Evolutionary conservation across 2,888 invertebrate genomes (phyloP), one percentile per base, ranked within the genome.

Genomic region (Cotesia congregata): DNA sequence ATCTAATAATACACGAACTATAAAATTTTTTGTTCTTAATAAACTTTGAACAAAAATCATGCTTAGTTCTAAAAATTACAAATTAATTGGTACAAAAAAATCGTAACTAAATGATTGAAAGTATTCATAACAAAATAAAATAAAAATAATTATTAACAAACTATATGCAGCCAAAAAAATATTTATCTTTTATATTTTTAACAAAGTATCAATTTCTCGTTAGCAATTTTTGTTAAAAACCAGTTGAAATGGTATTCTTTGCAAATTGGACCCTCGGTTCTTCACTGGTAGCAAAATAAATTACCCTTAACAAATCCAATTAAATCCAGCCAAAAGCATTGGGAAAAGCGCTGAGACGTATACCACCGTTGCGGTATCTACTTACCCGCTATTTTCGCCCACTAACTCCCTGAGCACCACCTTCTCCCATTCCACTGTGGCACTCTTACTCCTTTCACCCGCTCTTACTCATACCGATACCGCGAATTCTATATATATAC

Each of bases 221-320:
- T 38, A 3, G 39, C 50, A 30, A 60, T 62, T 62, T 6, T 39
- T 5, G 67, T 62, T 50, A 40, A 39, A 69, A 20, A 15, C 39
- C 68, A 60, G 50, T 50, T 50, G 40, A 62, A 69, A 17, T 40
- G 69, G 74, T 76, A 40, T 70, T 73, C 73, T 65, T 75, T 68
- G 74, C 74, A 78, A 78, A 78, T 78, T 76, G 76, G 64, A 64
- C 64, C 72, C 78, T 72, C 72, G 77, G 64, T 75, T 59, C 68
- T 67, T 15, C 38, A 61, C 50, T n/a, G 20, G 60, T 64, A 72
- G 50, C 71, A 74, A 78, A 81, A 84, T 84, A 83, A 84, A 85
- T 86, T 85, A 84, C 82, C 77, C 75, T 76, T 81, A 78, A 82
- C 84, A 84, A 85, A 83, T 86, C 84, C 85, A 86, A 86, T 86